Base-by-base conservation (phyloP, 2,113 vertebrate genomes). In the Anhinga rufa region DNA sequence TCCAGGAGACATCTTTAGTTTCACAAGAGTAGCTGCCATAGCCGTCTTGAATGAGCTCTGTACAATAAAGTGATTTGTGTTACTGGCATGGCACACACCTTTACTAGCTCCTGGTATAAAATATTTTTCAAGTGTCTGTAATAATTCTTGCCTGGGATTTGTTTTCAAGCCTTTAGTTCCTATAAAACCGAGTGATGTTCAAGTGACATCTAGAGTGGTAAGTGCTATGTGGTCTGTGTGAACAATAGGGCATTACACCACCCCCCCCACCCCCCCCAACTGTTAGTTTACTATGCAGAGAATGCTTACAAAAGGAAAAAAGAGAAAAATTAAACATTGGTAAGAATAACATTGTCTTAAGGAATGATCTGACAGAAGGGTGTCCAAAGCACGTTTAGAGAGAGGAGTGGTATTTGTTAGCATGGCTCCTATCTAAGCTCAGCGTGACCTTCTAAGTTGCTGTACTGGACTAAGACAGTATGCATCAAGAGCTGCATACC, bases 1-100 rank as follows among this genome's bases (percentile, higher is more conserved):
- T 87, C 60, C 68, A 84, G 97, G 91, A 92, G 94, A 81, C 74
- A 18, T 89, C 88, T 95, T 98, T 38, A 78, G 79, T 96, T 97
- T 93, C 95, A 49, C 54, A 9, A 69, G 87, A 80, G 69, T 74
- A 94, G 82, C 80, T 93, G 82, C 91, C 40, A 14, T 62, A 72
- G 94, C 91, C 24, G 11, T 96, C 83, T 82, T 80, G 82, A 94
- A 55, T 62, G 89, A 91, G 66, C 76, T 89, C 49, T 72, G 42
- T 26, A 40, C 76, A 42, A 25, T 75, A 34, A 80, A 83, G 57
- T 40, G 31, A 61, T 69, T 64, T 52, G 64, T 52, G 69, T 88
- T 76, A 20, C 64, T 44, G 58, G 32, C 69, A 21, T 28, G 64
- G 54, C 9, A 19, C 2, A 11, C 61, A 46, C 66, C 82, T 76